These are phyloP conservation scores for Oenanthe oenanthe DNA, from an alignment of 2,113 vertebrate species.

Conservation along the genomic window DNA sequence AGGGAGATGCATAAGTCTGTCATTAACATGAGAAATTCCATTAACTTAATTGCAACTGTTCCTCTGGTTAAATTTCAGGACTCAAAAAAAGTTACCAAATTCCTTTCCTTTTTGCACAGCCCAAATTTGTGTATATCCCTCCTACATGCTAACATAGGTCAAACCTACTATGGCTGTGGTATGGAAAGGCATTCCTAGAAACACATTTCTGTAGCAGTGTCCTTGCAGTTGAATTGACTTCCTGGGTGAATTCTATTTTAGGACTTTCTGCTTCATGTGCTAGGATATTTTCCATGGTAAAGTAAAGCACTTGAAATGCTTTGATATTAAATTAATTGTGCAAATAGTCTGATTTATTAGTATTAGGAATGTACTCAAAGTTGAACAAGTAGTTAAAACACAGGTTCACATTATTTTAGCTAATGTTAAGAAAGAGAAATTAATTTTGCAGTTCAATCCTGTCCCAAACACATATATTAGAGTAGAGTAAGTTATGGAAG, in stretches of 20 bases:
- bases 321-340: background rate
- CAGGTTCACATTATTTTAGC: background rate
- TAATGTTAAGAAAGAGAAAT: background rate
- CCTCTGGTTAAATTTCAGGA: background rate
- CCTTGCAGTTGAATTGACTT: background rate
- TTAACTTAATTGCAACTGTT: slow-evolving; percentile 29
- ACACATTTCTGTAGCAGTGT: background rate
- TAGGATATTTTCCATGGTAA: background rate
- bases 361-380: background rate
- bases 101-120: background rate
- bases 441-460: background rate
- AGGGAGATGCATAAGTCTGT: background rate
- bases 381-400: background rate
- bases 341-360: background rate
- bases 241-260: background rate
- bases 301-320: background rate
- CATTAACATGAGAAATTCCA: slow-evolving; percentile 34
- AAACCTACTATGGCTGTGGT: background rate
- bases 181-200: background rate
- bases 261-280: background rate
- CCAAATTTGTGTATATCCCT: background rate
- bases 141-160: background rate
- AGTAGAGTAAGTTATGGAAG: background rate
- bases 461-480: background rate
- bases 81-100: background rate